phyloP scores from a whole-genome alignment of 2,797 vertebrate species.

The Aldrovandia affinis region DNA sequence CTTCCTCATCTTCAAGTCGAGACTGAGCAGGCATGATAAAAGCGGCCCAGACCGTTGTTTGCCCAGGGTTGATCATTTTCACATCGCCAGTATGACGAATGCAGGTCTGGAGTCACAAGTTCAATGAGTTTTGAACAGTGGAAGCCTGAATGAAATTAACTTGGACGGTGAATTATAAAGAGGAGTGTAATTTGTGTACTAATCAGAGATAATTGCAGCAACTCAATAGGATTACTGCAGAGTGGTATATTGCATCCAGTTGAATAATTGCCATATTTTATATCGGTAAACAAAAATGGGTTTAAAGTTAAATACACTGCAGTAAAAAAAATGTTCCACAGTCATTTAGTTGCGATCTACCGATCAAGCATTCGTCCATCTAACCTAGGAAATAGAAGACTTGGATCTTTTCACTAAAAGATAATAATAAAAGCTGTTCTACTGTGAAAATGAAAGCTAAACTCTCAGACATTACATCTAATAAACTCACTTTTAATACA shows the following conservation, averaged over 20 bases:
- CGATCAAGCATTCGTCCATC: no score
- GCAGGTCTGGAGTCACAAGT: conserved; percentile 15
- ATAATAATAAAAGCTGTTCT: no score
- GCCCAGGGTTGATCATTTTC: conserved; percentile 16
- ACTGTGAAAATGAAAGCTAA: no score
- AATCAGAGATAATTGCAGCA: not conserved
- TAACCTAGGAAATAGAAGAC: not conserved
- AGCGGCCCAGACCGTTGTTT: not conserved
- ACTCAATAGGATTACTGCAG: no score
- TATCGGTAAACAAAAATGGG: no score
- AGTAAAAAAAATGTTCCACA: no score
- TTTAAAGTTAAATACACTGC: no score
- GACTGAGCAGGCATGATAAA: not conserved
- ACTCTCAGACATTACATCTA: no score
- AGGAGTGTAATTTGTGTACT: not conserved
- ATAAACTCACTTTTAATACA: no score
- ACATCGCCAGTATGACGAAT: conserved; percentile 15
- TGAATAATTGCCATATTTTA: no score
- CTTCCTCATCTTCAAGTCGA: not conserved
- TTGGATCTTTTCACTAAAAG: not conserved
- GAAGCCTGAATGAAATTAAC: not conserved
- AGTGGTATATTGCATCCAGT: no score
- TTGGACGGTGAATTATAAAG: not conserved
- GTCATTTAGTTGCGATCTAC: no score
- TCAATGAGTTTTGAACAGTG: conserved; percentile 8